Evolutionary conservation across 2,113 vertebrate genomes (phyloP).

Genomic region (Cochlearius cochlearius): DNA sequence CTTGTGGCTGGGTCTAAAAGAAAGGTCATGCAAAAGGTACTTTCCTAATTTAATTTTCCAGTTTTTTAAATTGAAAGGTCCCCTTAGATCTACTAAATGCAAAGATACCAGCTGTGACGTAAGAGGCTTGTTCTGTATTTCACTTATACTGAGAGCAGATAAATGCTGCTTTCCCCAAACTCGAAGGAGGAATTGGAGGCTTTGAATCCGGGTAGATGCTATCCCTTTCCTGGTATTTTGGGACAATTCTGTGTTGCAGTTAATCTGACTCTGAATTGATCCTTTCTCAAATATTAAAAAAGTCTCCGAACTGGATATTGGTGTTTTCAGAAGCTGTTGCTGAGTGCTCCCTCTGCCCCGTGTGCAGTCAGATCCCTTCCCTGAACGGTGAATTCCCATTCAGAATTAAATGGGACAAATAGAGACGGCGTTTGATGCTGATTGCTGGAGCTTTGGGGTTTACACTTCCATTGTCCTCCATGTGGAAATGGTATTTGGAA

Average conservation of each 20-base stretch:
- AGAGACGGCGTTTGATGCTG: not conserved
- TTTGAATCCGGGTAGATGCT: not conserved
- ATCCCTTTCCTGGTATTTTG: not conserved
- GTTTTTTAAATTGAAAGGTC: not conserved
- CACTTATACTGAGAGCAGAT: not conserved
- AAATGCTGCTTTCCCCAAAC: not conserved
- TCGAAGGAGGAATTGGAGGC: not conserved
- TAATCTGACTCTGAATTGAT: not conserved
- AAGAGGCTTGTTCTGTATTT: not conserved
- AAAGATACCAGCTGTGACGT: not conserved
- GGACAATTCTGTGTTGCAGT: not conserved
- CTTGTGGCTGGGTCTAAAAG: not conserved
- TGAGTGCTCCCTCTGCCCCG: accelerated
- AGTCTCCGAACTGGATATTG: not conserved
- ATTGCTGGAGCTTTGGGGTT: not conserved
- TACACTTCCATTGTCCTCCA: not conserved
- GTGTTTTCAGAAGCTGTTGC: not conserved
- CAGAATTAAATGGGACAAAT: not conserved
- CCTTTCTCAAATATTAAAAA: not conserved
- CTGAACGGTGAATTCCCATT: not conserved
- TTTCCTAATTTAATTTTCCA: not conserved
- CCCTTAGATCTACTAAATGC: not conserved
- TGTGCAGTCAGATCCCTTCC: not conserved
- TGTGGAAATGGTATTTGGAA: not conserved
- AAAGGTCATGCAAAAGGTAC: not conserved